Evolutionary conservation across 1,140 invertebrate genomes (phyloP).

Genomic region (Phocides pigmalion): DNA sequence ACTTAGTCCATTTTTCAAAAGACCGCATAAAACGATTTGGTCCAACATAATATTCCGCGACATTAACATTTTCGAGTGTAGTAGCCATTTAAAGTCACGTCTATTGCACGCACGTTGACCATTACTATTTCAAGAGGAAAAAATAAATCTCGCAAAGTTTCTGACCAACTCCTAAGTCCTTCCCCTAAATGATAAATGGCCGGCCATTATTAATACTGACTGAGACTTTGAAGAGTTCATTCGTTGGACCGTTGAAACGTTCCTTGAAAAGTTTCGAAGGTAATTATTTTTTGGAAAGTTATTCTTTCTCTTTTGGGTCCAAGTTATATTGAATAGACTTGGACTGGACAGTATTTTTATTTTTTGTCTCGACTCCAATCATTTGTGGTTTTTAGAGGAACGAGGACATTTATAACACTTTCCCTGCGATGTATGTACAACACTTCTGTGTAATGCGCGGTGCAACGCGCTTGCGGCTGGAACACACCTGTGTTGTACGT

Average conservation of each 20-base stretch:
- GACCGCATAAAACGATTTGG: too few relatives aligned
- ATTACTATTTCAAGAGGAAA: neutral
- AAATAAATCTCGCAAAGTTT: slow-evolving; percentile 9
- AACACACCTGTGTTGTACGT: too few relatives aligned
- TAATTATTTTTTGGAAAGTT: slow-evolving; percentile 13
- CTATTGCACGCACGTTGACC: neutral
- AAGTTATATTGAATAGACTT: neutral
- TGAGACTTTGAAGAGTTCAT: slow-evolving; percentile 6
- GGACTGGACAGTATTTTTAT: too few relatives aligned
- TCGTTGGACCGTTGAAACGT: slow-evolving; percentile 3
- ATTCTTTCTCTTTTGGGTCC: neutral
- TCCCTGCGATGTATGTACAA: too few relatives aligned
- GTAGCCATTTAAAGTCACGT: neutral
- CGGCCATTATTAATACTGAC: slow-evolving; percentile 8
- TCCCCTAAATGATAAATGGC: slow-evolving; percentile 21
- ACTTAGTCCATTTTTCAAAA: too few relatives aligned
- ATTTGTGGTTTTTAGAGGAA: too few relatives aligned
- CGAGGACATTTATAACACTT: too few relatives aligned
- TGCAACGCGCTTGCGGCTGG: too few relatives aligned
- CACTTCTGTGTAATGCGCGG: too few relatives aligned
- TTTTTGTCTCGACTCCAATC: too few relatives aligned
- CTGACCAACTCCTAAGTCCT: neutral
- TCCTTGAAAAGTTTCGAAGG: slow-evolving; percentile 3
- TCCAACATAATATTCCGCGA: too few relatives aligned
- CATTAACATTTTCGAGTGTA: neutral